Conservation (phyloP, 2,113 vertebrate genomes). For the Panthera uncia region DNA sequence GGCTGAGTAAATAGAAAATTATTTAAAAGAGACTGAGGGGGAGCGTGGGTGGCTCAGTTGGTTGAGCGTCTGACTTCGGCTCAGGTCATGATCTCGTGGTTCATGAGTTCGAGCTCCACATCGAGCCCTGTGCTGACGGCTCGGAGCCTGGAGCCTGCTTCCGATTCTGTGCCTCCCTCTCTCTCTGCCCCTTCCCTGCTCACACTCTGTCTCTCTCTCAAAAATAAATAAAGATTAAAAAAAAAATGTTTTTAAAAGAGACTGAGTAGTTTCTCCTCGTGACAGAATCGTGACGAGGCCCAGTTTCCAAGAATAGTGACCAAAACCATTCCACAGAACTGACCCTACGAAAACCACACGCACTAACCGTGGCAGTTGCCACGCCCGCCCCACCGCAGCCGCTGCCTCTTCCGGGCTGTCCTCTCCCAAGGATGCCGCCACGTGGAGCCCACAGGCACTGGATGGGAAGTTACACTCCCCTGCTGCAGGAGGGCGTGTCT, state of each 20-base stretch:
- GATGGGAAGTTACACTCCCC: rapidly evolving
- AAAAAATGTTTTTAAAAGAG: background rate
- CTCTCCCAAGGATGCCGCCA: rapidly evolving
- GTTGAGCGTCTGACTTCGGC: no score
- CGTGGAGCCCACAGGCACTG: no score
- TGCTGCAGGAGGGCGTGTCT: rapidly evolving
- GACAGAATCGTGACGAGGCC: background rate
- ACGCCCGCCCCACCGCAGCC: rapidly evolving
- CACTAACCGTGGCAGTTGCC: rapidly evolving
- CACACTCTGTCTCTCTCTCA: no score
- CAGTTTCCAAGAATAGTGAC: background rate
- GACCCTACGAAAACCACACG: rapidly evolving
- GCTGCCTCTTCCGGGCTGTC: rapidly evolving
- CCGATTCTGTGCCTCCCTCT: no score
- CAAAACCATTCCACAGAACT: background rate
- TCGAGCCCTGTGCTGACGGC: no score
- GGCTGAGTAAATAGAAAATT: background rate
- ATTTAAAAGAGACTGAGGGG: background rate
- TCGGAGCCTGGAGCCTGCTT: no score
- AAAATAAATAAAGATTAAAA: no score
- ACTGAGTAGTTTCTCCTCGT: no score
- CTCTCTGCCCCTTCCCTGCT: no score
- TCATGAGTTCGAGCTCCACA: no score
- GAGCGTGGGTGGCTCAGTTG: no score
- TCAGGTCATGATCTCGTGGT: no score